These are phyloP conservation scores for Apogon hyalosoma DNA, from an alignment of 2,797 vertebrate genomes.

Conservation along the genomic window DNA sequence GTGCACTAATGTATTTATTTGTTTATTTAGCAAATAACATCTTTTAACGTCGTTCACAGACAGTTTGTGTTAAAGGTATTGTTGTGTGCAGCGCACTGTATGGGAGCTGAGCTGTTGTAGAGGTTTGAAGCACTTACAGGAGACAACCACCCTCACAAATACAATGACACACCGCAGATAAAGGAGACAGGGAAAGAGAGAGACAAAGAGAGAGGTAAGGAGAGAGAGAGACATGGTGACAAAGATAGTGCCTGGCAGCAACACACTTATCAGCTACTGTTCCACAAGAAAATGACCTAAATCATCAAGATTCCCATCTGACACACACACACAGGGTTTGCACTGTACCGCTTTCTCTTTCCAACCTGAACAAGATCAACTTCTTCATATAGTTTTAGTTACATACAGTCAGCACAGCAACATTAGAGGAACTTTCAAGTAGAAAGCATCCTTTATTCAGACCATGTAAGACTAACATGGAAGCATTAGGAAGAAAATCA, in stretches of 20 bases:
- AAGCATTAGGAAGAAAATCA: background rate
- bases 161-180: slow-evolving; percentile 70
- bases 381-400: slow-evolving; percentile 55
- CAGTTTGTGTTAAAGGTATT: slow-evolving; percentile 7
- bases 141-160: slow-evolving; percentile 64
- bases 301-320: slow-evolving; percentile 86
- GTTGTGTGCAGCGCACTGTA: background rate
- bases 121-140: slow-evolving; percentile 56
- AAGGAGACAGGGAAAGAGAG: slow-evolving; percentile 59
- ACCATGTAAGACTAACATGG: background rate
- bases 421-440: slow-evolving; percentile 14
- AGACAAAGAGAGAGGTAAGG: slow-evolving; percentile 37
- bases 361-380: slow-evolving; percentile 48
- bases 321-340: slow-evolving; percentile 52
- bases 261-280: slow-evolving; percentile 81
- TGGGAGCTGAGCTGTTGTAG: slow-evolving; percentile 28
- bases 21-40: background rate
- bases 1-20: slow-evolving; percentile 2
- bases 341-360: slow-evolving; percentile 25
- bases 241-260: slow-evolving; percentile 80
- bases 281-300: slow-evolving; percentile 82
- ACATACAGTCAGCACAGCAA: slow-evolving; percentile 30
- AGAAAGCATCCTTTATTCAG: slow-evolving; percentile 20
- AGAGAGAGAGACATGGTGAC: slow-evolving; percentile 70
- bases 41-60: background rate